These are phyloP conservation scores for Macrotrachela quadricornifera DNA, from an alignment of 1,140 invertebrate species.

Conservation along the genomic window DNA sequence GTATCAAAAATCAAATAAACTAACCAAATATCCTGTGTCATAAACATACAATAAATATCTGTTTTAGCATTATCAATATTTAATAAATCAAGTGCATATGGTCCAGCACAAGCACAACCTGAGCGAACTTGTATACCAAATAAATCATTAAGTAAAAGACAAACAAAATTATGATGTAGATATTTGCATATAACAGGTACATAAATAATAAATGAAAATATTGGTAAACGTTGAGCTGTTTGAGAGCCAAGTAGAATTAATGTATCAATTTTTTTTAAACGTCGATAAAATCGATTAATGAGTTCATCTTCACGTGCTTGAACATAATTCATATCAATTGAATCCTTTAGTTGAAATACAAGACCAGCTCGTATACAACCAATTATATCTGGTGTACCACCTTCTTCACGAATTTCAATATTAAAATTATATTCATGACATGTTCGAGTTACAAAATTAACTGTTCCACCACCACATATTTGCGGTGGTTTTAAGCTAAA, in stretches of 20 bases:
- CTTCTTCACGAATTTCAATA: constrained; percentile 51
- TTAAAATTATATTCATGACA: constrained; percentile 38
- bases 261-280: constrained; percentile 11
- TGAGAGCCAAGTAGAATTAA: constrained; percentile 44
- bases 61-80: background rate
- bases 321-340: constrained; percentile 28
- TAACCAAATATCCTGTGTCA: too few species aligned
- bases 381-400: constrained; percentile 57
- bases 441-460: constrained; percentile 39
- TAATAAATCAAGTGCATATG: background rate
- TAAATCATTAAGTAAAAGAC: constrained; percentile 4
- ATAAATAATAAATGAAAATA: constrained; percentile 64
- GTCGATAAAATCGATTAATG: constrained; percentile 60
- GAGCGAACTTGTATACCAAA: constrained; percentile 7
- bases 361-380: constrained; percentile 61
- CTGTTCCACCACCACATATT: constrained; percentile 38
- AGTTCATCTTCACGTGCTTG: constrained; percentile 48
- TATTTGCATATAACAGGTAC: constrained; percentile 34
- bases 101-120: constrained; percentile 7
- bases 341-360: constrained; percentile 61
- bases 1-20: too few species aligned
- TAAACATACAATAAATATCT: too few species aligned
- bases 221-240: constrained; percentile 44
- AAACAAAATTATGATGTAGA: constrained; percentile 8
- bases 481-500: constrained; percentile 37